A percentile compares a stretch with the other conserved stretches of the same genome.
Evolutionary conservation across 2,888 invertebrate genomes (phyloP).

Genomic region (Watsonalla binaria): DNA sequence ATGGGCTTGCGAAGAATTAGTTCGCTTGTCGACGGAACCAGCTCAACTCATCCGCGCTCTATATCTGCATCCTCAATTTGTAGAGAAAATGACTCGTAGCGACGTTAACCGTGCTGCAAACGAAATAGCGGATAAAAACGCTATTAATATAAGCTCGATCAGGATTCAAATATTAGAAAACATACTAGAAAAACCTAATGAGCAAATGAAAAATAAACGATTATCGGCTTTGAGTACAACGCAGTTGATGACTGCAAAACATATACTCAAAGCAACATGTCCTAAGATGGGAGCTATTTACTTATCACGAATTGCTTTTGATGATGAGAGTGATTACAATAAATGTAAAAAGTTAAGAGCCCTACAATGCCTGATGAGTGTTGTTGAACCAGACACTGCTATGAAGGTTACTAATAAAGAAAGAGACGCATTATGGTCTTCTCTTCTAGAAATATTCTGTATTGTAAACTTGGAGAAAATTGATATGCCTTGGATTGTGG

Average conservation of each 20-base stretch:
- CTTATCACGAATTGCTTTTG: slow-evolving; percentile 68
- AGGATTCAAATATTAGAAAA: slow-evolving; percentile 71
- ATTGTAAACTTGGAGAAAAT: slow-evolving; percentile 61
- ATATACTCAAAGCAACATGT: slow-evolving; percentile 71
- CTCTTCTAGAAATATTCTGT: slow-evolving; percentile 62
- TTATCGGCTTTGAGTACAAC: slow-evolving; percentile 45
- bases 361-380: slow-evolving; percentile 69
- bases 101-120: slow-evolving; percentile 68
- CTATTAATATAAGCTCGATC: slow-evolving; percentile 66
- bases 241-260: slow-evolving; percentile 67
- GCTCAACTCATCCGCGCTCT: slow-evolving; percentile 66
- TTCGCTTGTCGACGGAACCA: slow-evolving; percentile 64
- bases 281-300: slow-evolving; percentile 75
- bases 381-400: slow-evolving; percentile 66
- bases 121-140: slow-evolving; percentile 74
- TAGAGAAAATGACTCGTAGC: slow-evolving; percentile 59
- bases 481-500: slow-evolving; percentile 70
- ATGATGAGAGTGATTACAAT: slow-evolving; percentile 66
- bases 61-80: slow-evolving; percentile 65
- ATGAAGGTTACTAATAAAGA: slow-evolving; percentile 64
- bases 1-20: slow-evolving; percentile 68
- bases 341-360: slow-evolving; percentile 70
- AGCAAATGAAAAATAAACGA: slow-evolving; percentile 40
- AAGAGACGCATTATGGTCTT: slow-evolving; percentile 60
- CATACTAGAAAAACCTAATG: slow-evolving; percentile 51